These are phyloP conservation scores for Gopherus flavomarginatus DNA, from an alignment of 2,113 vertebrate species.

Conservation along the genomic window DNA sequence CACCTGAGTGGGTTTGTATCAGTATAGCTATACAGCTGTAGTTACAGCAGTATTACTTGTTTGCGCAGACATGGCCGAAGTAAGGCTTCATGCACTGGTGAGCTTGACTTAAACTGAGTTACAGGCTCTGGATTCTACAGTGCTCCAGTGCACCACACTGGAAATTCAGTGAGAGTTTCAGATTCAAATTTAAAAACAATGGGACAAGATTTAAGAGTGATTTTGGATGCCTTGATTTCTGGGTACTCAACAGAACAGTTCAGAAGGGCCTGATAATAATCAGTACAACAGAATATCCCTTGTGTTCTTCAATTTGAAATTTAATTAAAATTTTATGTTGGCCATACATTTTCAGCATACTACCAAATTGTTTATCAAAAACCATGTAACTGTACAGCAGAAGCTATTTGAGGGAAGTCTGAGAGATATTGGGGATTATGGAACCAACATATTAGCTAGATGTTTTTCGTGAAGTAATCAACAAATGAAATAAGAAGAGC, in stretches of 20 bases:
- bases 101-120: neutral
- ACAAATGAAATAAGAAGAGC: rapidly evolving
- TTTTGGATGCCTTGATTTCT: neutral
- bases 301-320: neutral
- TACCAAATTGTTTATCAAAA: neutral
- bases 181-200: too few relatives aligned
- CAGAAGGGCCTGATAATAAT: too few relatives aligned
- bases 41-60: neutral
- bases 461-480: neutral
- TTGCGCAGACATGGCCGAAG: neutral
- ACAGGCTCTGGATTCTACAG: neutral
- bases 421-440: rapidly evolving
- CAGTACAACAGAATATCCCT: neutral
- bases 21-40: neutral
- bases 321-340: neutral
- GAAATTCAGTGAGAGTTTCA: neutral
- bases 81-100: neutral
- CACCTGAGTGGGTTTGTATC: too few relatives aligned
- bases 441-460: neutral
- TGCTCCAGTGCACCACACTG: neutral
- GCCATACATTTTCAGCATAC: neutral
- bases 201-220: neutral
- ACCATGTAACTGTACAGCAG: neutral
- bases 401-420: neutral
- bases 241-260: neutral